Conservation (phyloP, 2,888 invertebrate genomes). For the Eupeodes latifasciatus region DNA sequence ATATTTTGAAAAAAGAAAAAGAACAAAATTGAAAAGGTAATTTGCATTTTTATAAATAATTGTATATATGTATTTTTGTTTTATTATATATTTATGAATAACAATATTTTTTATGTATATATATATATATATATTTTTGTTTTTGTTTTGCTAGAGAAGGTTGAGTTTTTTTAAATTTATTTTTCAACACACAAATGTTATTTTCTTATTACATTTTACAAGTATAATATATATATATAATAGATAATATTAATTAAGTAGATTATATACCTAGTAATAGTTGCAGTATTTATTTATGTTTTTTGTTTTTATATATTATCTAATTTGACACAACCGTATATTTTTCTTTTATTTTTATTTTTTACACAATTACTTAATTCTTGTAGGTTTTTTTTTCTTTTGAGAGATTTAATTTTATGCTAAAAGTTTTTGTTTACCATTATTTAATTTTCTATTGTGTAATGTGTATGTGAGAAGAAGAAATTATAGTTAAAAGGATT, state of each 20-base stretch:
- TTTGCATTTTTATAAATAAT: slow-evolving; percentile 73
- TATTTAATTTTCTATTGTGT: slow-evolving; percentile 55
- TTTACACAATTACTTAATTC: slow-evolving; percentile 66
- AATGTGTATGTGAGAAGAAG: slow-evolving; percentile 43
- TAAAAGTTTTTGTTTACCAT: slow-evolving; percentile 42
- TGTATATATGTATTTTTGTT: slow-evolving; percentile 60
- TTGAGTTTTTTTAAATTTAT: slow-evolving; percentile 60
- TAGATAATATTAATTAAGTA: slow-evolving; percentile 74
- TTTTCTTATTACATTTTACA: slow-evolving; percentile 72
- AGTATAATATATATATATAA: slow-evolving; percentile 68
- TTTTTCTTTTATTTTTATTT: slow-evolving; percentile 59
- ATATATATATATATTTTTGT: slow-evolving; percentile 66
- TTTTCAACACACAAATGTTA: slow-evolving; percentile 73
- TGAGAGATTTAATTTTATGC: slow-evolving; percentile 48
- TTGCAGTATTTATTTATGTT: slow-evolving; percentile 70
- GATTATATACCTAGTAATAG: slow-evolving; percentile 75
- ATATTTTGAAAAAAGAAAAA: slow-evolving; percentile 13
- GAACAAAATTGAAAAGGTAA: slow-evolving; percentile 55
- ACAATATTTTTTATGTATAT: slow-evolving; percentile 72
- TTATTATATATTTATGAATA: slow-evolving; percentile 72
- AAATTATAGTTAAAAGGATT: slow-evolving; percentile 30
- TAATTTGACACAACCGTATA: slow-evolving; percentile 76
- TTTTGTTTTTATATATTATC: slow-evolving; percentile 68
- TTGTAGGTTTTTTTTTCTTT: slow-evolving; percentile 37
- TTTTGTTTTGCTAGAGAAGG: slow-evolving; percentile 68